Evolutionary conservation across 2,113 vertebrate species (phyloP).

Genomic region (Cephalopholis sonnerati): DNA sequence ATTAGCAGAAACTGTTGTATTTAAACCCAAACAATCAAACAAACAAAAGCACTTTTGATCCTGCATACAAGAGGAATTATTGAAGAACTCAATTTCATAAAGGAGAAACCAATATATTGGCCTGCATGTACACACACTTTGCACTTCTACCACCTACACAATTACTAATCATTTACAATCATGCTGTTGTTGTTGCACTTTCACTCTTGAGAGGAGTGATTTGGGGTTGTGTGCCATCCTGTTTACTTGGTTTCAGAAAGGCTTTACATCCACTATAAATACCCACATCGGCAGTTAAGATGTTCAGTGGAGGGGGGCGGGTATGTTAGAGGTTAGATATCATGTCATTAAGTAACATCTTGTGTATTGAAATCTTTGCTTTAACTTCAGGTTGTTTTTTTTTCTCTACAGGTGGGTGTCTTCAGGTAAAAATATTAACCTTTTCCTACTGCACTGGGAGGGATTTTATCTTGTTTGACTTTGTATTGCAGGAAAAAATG

Average conservation of each 20-base stretch:
- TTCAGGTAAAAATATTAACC: not conserved
- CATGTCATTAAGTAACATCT: not conserved
- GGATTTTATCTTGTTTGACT: not conserved
- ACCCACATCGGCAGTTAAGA: not conserved
- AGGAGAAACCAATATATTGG: not conserved
- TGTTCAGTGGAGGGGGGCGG: not conserved
- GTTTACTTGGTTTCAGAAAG: slow-evolving; percentile 1
- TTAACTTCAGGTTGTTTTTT: not conserved
- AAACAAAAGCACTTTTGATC: not conserved
- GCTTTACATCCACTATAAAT: slow-evolving; percentile 26
- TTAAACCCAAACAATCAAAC: not conserved
- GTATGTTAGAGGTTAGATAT: not conserved
- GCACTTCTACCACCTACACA: not conserved
- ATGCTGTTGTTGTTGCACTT: not conserved
- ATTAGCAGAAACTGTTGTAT: not conserved
- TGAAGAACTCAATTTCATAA: not conserved
- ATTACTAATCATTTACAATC: not conserved
- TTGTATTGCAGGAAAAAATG: not conserved
- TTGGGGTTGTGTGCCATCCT: not conserved
- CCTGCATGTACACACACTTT: not conserved
- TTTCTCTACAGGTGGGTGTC: not conserved
- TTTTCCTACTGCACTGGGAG: not conserved
- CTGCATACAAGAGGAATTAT: not conserved
- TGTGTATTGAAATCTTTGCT: not conserved
- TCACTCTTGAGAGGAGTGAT: slow-evolving; percentile 25